These are phyloP conservation scores for Gadopsis bispinosus DNA, from an alignment of 2,797 vertebrate genomes.

Conservation along the genomic window DNA sequence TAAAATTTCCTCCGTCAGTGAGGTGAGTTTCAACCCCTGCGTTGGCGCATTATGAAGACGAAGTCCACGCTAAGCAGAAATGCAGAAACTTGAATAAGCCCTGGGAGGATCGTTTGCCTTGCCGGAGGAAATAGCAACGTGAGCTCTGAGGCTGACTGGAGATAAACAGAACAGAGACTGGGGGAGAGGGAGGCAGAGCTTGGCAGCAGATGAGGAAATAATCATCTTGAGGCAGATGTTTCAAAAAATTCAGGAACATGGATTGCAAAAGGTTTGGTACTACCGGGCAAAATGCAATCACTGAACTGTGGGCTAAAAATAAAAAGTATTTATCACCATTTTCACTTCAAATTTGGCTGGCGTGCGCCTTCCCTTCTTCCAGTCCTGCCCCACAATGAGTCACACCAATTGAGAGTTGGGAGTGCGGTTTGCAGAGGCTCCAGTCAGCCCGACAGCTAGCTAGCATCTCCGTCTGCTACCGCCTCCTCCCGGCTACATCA, in stretches of 20 bases:
- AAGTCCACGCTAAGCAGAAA: slow-evolving; percentile 49
- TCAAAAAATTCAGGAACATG: slow-evolving; percentile 27
- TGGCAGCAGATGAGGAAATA: slow-evolving; percentile 40
- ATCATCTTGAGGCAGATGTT: slow-evolving; percentile 35
- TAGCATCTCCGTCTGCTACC: slow-evolving; percentile 57
- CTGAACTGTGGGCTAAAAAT: not conserved
- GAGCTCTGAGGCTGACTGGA: slow-evolving; percentile 42
- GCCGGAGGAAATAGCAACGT: slow-evolving; percentile 30
- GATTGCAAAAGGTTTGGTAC: not conserved
- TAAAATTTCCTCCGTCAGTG: slow-evolving; percentile 18
- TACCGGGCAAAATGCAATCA: not conserved
- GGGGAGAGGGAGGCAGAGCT: slow-evolving; percentile 10
- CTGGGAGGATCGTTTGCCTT: slow-evolving; percentile 44
- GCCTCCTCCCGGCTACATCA: slow-evolving; percentile 58
- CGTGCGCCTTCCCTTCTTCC: not conserved
- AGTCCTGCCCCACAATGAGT: slow-evolving; percentile 5
- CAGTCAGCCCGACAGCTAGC: slow-evolving; percentile 1
- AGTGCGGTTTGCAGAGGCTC: slow-evolving; percentile 16
- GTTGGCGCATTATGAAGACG: slow-evolving; percentile 44
- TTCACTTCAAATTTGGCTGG: slow-evolving; percentile 15
- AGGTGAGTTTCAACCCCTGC: slow-evolving; percentile 37
- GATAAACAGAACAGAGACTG: slow-evolving; percentile 34
- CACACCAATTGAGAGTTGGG: slow-evolving; percentile 35
- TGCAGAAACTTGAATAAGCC: slow-evolving; percentile 33
- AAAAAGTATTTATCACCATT: slow-evolving; percentile 10